Evolutionary conservation across 2,113 vertebrate species (phyloP).

Genomic region (Corvus moneduloides): DNA sequence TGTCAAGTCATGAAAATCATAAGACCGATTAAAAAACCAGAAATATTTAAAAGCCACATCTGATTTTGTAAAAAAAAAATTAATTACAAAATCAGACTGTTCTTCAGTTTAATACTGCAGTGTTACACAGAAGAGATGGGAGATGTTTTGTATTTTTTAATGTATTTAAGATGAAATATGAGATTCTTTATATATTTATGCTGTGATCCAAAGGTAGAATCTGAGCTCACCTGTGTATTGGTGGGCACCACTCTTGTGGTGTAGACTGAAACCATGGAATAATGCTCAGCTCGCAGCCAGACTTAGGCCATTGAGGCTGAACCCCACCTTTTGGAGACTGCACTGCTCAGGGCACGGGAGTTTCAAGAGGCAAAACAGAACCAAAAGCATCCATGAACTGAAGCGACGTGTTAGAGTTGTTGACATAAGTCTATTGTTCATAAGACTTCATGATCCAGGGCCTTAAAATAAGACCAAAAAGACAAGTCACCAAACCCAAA

Average conservation of each 20-base stretch:
- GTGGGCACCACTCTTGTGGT: neutral
- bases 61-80: neutral
- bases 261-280: neutral
- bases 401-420: neutral
- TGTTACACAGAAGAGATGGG: neutral
- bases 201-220: neutral
- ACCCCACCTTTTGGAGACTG: neutral
- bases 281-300: neutral
- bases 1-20: neutral
- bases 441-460: neutral
- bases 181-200: neutral
- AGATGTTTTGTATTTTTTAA: neutral
- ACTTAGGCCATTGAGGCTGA: neutral
- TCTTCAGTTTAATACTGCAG: neutral
- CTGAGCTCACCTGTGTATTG: neutral
- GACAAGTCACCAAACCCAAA: neutral
- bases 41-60: neutral
- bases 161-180: neutral
- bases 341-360: neutral
- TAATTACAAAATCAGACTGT: neutral
- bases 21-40: neutral
- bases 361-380: neutral
- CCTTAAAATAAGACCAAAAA: neutral
- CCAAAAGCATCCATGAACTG: neutral
- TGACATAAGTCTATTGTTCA: accelerated